phyloP scores from a whole-genome alignment of 2,797 vertebrate species.

The Sarcophilus harrisii region DNA sequence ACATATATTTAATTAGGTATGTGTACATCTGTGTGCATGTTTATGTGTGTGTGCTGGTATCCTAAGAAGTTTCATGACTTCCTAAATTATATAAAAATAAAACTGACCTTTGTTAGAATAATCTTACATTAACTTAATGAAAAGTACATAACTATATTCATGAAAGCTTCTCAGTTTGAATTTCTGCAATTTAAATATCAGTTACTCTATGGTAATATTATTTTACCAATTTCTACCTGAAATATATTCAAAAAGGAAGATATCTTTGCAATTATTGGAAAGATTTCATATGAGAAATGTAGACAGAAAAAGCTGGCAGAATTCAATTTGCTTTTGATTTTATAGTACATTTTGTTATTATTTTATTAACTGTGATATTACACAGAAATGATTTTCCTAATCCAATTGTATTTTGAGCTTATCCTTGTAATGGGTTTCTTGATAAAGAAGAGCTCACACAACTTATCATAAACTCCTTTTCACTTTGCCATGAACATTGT shows the following conservation, averaged over 20 bases:
- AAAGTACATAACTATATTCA: background rate
- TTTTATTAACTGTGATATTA: constrained; percentile 75
- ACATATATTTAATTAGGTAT: no score
- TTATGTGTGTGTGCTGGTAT: background rate
- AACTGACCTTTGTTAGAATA: constrained; percentile 32
- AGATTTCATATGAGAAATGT: constrained; percentile 36
- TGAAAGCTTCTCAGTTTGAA: constrained; percentile 13
- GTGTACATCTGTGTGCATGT: no score
- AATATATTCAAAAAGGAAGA: constrained; percentile 46
- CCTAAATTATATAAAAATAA: background rate
- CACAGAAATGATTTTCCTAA: constrained; percentile 71
- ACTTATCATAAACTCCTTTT: constrained; percentile 43
- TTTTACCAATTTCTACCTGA: constrained; percentile 15
- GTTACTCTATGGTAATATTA: background rate
- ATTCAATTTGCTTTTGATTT: constrained; percentile 71
- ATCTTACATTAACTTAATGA: constrained; percentile 19
- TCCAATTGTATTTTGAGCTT: constrained; percentile 63
- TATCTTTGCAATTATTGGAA: constrained; percentile 50
- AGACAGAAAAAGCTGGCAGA: constrained; percentile 52
- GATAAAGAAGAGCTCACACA: constrained; percentile 70
- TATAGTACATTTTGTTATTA: constrained; percentile 57
- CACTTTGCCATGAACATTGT: constrained; percentile 43
- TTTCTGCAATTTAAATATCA: constrained; percentile 12
- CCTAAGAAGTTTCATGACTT: background rate
- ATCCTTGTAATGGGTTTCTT: constrained; percentile 65